Evolutionary conservation across 1,140 invertebrate species (phyloP), one percentile per base, ranked within the genome.

Genomic region (Nasonia giraulti): DNA sequence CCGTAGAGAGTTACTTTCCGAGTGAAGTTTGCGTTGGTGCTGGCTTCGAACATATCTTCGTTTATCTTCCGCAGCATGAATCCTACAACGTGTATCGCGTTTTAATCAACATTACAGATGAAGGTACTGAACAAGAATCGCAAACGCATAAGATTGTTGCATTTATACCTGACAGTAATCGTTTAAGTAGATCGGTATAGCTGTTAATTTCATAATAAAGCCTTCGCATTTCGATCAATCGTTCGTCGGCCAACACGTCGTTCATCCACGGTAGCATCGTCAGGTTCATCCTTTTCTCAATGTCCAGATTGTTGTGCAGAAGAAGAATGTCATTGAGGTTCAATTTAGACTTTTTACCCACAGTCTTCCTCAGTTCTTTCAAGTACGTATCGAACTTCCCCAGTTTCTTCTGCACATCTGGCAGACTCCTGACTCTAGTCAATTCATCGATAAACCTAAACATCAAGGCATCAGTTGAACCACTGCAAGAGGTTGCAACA

Each of bases 181-280:
- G 75, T 17, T 75, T 33, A 20, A 85, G 44, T 17, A 8, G 17
- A 0, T 85, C 33, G 20, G 33, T 80, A 12, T 80, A 80, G 7
- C 23, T 20, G 5, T 20, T 20, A 3, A 81, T 20, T 69, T 81
- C 73, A 17, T 85, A 85, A 55, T 47, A 81, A 27, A 85, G 44
- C 2, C 10, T 31, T 20, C 66, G 66, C 23, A 50, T 0, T 40
- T 81, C 5, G 3, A 12, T 31, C 17, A 85, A 74, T 17, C 31
- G 81, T 33, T 68, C 12, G 27, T 81, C 31, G 4, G 37, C 55
- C 27, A 81, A 17, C 11, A 55, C 14, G 2, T 69, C 47, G 6
- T 20, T 68, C 84, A 85, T 85, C 84, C 84, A 85, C 4, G 78
- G 69, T 11, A 69, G 17, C 79, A 81, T 85, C 23, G 5, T 68